Base-by-base conservation (phyloP, 2,888 invertebrate species). In the Cataglyphis cursor region DNA sequence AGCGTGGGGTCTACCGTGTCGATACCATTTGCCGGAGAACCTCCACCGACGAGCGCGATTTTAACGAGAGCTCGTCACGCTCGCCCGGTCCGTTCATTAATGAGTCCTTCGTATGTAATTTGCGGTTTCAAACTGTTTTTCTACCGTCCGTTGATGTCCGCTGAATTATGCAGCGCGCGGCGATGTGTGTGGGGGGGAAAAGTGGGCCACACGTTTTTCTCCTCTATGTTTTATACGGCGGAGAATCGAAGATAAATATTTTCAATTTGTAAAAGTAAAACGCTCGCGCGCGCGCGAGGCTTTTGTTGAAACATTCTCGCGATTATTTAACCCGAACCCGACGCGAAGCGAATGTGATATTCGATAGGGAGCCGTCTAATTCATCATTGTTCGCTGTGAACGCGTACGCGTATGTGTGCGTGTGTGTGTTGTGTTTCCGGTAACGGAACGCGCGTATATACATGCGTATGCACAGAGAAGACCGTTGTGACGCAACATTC, bases 11-110 rank as follows among this genome's bases (percentile, higher is more conserved):
- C 12, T 78, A 59, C 21, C 57, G 21, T 59, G 72, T 12, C 78
- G 72, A 70, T 78, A 59, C 57, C 59, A n/a, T 31, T 66, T 38
- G 73, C 44, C 12, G 12, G 35, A 21, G 18, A 35, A 78, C 54
- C 21, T 18, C 57, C 54, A 59, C 28, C 15, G 31, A 21, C 57
- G 70, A 61, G 9, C 59, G 59, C 73, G 59, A 61, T 59, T 57
- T 70, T 80, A 80, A 80, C 78, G 78, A 80, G 78, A 72, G 59
- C 78, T 72, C 78, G 78, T 80, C 78, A 80, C 78, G 78, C 78
- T 80, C 78, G 21, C 59, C 44, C 73, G 31, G 41, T 31, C 44
- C 44, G 73, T 72, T 72, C 78, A 59, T 80, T 80, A 80, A 70
- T 57, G 78, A 80, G 78, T 72, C 73, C 72, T 72, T 78, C 72